These are phyloP conservation scores for Salvelinus fontinalis DNA, from an alignment of 2,113 vertebrate species.

Conservation along the genomic window DNA sequence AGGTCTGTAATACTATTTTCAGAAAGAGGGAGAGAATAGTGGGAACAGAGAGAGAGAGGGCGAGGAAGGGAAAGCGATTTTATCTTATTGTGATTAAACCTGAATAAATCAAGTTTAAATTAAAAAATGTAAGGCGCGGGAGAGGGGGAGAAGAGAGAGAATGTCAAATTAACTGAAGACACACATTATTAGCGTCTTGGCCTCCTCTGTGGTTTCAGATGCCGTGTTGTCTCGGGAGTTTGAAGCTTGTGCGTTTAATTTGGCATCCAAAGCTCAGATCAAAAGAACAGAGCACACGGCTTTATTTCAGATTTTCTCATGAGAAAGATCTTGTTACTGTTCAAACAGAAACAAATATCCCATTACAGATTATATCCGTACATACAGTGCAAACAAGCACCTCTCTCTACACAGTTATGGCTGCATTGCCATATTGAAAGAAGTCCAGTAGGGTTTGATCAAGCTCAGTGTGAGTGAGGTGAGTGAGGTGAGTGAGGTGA, in stretches of 20 bases:
- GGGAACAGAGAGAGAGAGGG: not conserved
- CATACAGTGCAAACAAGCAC: not conserved
- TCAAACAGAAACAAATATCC: conserved; percentile 38
- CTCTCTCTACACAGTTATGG: too few relatives aligned
- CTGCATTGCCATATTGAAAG: too few relatives aligned
- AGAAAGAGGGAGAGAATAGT: conserved; percentile 33
- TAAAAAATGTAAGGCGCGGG: too few relatives aligned
- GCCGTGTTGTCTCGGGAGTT: conserved; percentile 33
- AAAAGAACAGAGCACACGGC: conserved; percentile 31
- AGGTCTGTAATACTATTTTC: conserved; percentile 54
- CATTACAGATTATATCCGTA: conserved; percentile 29
- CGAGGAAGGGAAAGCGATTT: conserved; percentile 11
- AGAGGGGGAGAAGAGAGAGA: not conserved
- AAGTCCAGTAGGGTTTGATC: not conserved
- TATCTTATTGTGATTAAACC: too few relatives aligned
- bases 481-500: not conserved
- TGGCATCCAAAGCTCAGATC: conserved; percentile 43
- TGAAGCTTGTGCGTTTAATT: conserved; percentile 46
- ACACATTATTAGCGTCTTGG: conserved; percentile 31
- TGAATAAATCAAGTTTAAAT: too few relatives aligned
- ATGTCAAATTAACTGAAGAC: not conserved
- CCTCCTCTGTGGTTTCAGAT: conserved; percentile 45
- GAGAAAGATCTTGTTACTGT: conserved; percentile 33
- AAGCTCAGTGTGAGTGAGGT: not conserved
- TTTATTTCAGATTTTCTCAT: conserved; percentile 52